A percentile compares a stretch with the other conserved stretches of the same genome.
Evolutionary conservation across 1,140 invertebrate genomes (phyloP).

Genomic region (Idris sp.): DNA sequence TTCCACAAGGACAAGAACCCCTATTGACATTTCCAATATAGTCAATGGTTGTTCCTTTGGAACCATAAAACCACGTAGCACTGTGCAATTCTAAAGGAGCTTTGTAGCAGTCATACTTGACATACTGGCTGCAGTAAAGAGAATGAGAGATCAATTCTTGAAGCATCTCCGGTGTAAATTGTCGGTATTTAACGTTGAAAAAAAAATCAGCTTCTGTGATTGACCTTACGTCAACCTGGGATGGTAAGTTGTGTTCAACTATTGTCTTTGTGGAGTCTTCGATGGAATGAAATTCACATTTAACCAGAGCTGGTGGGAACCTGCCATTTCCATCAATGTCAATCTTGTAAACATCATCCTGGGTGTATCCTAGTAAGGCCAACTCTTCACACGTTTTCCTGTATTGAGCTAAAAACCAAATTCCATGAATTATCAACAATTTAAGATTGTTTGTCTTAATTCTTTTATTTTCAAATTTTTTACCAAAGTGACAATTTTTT

Average conservation of each 20-base stretch:
- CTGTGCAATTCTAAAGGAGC: conserved; percentile 91
- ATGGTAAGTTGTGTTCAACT: conserved; percentile 94
- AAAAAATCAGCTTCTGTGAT: conserved; percentile 87
- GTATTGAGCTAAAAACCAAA: conserved; percentile 82
- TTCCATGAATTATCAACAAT: too few relatives aligned
- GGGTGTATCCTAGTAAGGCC: conserved; percentile 88
- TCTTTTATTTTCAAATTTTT: too few relatives aligned
- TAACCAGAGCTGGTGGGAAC: conserved; percentile 92
- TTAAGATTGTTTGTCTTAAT: too few relatives aligned
- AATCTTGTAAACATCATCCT: conserved; percentile 92
- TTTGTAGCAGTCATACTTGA: conserved; percentile 94
- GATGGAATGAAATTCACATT: conserved; percentile 92
- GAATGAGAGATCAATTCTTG: conserved; percentile 93
- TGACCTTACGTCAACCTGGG: conserved; percentile 91
- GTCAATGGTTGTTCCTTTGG: conserved; percentile 88
- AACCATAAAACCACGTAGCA: conserved; percentile 92
- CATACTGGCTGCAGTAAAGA: conserved; percentile 91
- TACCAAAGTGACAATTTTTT: conserved; percentile 94
- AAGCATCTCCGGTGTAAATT: conserved; percentile 93
- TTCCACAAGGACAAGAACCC: conserved; percentile 82
- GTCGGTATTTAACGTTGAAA: conserved; percentile 90
- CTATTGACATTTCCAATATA: conserved; percentile 89
- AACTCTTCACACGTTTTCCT: conserved; percentile 95
- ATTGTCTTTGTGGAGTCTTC: conserved; percentile 93
- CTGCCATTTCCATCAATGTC: conserved; percentile 96